Conservation (phyloP, 2,888 invertebrate genomes). For the Chironomus tentans region DNA sequence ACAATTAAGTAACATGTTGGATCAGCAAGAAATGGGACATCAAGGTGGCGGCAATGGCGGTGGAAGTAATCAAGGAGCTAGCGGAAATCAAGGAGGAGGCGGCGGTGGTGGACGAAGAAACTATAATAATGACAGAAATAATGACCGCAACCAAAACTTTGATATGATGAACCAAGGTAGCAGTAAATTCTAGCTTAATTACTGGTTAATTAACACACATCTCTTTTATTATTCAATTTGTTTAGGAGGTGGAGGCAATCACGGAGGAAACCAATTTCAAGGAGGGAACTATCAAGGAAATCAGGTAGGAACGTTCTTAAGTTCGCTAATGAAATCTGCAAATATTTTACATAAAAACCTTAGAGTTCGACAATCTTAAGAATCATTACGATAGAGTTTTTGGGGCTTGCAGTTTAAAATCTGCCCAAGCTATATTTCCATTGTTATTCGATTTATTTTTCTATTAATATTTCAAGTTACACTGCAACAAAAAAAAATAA, state of each 20-base stretch:
- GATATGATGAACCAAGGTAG: neutral
- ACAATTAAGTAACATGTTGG: constrained; percentile 54
- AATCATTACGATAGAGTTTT: too few relatives aligned
- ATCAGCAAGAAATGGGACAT: constrained; percentile 60
- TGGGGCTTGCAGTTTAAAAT: too few relatives aligned
- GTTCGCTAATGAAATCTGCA: neutral
- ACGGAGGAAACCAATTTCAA: constrained; percentile 5
- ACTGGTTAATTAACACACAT: neutral
- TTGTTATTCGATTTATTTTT: too few relatives aligned
- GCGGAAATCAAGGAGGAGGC: constrained; percentile 28
- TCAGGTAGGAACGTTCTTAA: constrained; percentile 11
- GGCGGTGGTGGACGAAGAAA: constrained; percentile 25
- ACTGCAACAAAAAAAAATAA: too few relatives aligned
- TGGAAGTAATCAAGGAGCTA: constrained; percentile 25
- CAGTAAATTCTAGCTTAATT: neutral
- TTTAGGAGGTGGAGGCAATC: neutral
- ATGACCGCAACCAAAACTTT: neutral
- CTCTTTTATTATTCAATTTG: neutral
- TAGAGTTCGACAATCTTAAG: neutral
- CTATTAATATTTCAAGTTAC: too few relatives aligned
- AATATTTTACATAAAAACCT: neutral
- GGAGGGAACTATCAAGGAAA: constrained; percentile 6
- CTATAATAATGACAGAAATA: neutral
- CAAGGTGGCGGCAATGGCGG: neutral
- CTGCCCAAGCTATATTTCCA: too few relatives aligned